phyloP scores from a whole-genome alignment of 2,113 vertebrate genomes.

The Takifugu flavidus region DNA sequence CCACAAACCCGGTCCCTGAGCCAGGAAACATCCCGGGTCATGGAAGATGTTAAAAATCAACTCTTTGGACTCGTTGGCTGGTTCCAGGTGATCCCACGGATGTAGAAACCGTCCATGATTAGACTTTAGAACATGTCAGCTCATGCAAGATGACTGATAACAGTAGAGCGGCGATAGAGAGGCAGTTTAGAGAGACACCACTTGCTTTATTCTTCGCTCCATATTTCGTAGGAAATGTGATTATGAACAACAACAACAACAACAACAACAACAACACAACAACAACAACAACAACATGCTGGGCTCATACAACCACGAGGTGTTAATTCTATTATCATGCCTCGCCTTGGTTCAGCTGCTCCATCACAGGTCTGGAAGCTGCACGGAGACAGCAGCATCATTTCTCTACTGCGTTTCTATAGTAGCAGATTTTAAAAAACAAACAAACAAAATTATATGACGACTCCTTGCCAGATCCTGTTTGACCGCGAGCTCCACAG shows the following conservation, averaged over 20 bases:
- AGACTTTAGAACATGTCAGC: too few species aligned
- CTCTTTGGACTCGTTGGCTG: too few species aligned
- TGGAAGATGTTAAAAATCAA: too few species aligned
- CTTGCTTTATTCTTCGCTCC: not conserved
- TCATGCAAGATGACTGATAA: too few species aligned
- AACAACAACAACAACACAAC: too few species aligned
- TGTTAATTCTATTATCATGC: not conserved
- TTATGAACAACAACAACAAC: too few species aligned
- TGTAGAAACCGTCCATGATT: not conserved
- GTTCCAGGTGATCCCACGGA: not conserved
- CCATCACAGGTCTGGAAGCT: slow-evolving; percentile 1
- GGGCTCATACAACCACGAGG: not conserved
- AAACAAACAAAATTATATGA: slow-evolving; percentile 14
- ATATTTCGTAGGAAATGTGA: not conserved
- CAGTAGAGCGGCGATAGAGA: too few species aligned
- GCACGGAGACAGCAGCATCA: slow-evolving; percentile 1
- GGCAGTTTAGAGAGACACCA: too few species aligned
- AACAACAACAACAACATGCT: too few species aligned
- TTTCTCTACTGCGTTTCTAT: slow-evolving; percentile 23
- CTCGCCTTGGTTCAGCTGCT: not conserved
- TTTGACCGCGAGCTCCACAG: slow-evolving; percentile 1
- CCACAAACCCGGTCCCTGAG: too few species aligned
- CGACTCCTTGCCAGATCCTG: slow-evolving; percentile 4
- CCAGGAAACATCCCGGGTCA: too few species aligned
- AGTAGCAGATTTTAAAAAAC: slow-evolving; percentile 23